Conservation (phyloP, 1,140 invertebrate genomes). For the Pseudomyrmex gracilis region DNA sequence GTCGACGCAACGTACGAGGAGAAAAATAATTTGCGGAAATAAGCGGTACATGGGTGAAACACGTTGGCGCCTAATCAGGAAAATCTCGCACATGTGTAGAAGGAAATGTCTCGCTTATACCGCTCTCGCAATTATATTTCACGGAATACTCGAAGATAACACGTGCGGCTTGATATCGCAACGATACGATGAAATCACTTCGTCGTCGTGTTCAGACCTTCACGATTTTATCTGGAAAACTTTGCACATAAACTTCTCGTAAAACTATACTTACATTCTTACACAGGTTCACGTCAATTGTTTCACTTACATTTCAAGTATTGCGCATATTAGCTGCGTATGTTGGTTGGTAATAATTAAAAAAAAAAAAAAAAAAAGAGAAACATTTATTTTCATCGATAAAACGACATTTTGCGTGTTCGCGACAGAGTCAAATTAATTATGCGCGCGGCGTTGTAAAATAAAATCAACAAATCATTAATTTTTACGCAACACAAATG, state of each 20-base stretch:
- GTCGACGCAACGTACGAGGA: constrained; percentile 1
- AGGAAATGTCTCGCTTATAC: constrained; percentile 32
- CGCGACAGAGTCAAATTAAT: constrained; percentile 5
- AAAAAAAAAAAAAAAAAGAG: background rate
- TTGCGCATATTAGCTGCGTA: background rate
- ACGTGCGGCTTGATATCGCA: background rate
- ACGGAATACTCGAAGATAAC: constrained; percentile 19
- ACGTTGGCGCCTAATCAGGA: constrained; percentile 45
- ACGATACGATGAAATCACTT: constrained; percentile 35
- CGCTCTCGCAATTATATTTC: constrained; percentile 46
- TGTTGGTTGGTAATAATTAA: background rate
- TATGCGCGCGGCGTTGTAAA: background rate
- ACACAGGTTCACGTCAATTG: background rate
- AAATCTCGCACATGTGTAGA: constrained; percentile 2
- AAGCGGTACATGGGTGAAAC: constrained; percentile 16
- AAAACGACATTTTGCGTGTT: background rate
- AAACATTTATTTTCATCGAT: no score
- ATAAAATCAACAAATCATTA: background rate
- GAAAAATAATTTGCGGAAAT: constrained; percentile 48
- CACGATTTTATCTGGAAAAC: background rate
- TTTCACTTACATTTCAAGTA: background rate
- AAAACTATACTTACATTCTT: background rate
- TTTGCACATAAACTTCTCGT: background rate
- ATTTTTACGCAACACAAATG: constrained; percentile 41
- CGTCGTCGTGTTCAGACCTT: background rate